phyloP scores from a whole-genome alignment of 1,140 invertebrate species.

The Drosophila tani region DNA sequence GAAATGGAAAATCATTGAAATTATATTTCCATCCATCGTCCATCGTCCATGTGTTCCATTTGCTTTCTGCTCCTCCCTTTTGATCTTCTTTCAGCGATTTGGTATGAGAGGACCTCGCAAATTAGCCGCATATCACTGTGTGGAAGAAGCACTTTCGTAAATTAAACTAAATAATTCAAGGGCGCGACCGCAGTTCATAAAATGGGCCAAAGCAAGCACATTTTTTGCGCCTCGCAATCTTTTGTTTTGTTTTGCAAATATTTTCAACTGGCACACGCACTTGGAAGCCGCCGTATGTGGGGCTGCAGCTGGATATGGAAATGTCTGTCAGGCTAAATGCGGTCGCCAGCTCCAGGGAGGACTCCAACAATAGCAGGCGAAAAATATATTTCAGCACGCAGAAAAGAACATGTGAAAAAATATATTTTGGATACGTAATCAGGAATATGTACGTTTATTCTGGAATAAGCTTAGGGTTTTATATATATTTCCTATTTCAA shows the following conservation, averaged over 20 bases:
- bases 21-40: slow-evolving; percentile 55
- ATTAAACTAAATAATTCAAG: slow-evolving; percentile 66
- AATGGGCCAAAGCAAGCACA: slow-evolving; percentile 38
- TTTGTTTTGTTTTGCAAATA: slow-evolving; percentile 40
- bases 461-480: not conserved
- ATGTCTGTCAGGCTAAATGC: slow-evolving; percentile 49
- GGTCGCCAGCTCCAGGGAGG: slow-evolving; percentile 25
- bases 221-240: slow-evolving; percentile 30
- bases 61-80: slow-evolving; percentile 6
- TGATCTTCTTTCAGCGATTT: slow-evolving; percentile 21
- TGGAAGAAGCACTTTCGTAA: slow-evolving; percentile 54
- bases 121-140: slow-evolving; percentile 48
- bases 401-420: slow-evolving; percentile 8
- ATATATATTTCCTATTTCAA: not conserved
- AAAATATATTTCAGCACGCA: slow-evolving; percentile 16
- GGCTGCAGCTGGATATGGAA: slow-evolving; percentile 49
- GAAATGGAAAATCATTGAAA: slow-evolving; percentile 80
- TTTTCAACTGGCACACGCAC: slow-evolving; percentile 43
- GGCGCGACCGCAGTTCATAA: slow-evolving; percentile 43
- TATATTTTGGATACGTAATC: not conserved
- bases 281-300: slow-evolving; percentile 4
- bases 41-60: slow-evolving; percentile 29
- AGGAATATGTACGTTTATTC: not conserved
- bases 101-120: slow-evolving; percentile 2
- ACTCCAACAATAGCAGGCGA: slow-evolving; percentile 29